These are phyloP conservation scores for Drosophila kambysellisi DNA, from an alignment of 2,888 invertebrate species.

Conservation along the genomic window DNA sequence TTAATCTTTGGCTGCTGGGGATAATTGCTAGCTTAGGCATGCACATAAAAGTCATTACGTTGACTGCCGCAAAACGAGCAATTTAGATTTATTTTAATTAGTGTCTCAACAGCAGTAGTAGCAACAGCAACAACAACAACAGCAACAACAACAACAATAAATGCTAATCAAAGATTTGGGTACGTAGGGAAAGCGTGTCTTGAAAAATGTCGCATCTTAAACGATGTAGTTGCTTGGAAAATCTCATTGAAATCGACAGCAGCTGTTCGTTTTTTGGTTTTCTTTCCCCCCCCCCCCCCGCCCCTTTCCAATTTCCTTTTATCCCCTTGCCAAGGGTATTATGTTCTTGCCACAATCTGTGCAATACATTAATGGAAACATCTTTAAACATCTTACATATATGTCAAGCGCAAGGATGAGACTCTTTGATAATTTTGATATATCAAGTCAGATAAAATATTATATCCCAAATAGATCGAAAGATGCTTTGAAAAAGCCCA, in stretches of 20 bases:
- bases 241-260: conserved; percentile 58
- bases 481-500: neutral
- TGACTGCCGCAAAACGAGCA: conserved; percentile 77
- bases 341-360: conserved; percentile 2
- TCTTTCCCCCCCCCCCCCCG: neutral
- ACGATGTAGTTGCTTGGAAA: conserved; percentile 74
- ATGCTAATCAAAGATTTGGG: conserved; percentile 70
- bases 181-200: conserved; percentile 37
- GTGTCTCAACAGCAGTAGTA: conserved; percentile 38
- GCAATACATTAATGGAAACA: neutral
- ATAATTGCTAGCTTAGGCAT: conserved; percentile 78
- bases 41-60: conserved; percentile 78
- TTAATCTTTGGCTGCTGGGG: conserved; percentile 77
- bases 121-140: conserved; percentile 10
- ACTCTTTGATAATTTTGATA: neutral
- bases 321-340: neutral
- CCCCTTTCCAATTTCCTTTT: neutral
- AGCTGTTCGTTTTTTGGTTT: conserved; percentile 47
- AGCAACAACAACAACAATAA: conserved; percentile 22
- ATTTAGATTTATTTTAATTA: conserved; percentile 79
- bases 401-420: neutral
- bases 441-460: neutral
- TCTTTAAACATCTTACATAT: neutral
- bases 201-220: conserved; percentile 76
- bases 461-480: neutral